Conservation (phyloP, 2,113 vertebrate genomes). For the Gavialis gangeticus region DNA sequence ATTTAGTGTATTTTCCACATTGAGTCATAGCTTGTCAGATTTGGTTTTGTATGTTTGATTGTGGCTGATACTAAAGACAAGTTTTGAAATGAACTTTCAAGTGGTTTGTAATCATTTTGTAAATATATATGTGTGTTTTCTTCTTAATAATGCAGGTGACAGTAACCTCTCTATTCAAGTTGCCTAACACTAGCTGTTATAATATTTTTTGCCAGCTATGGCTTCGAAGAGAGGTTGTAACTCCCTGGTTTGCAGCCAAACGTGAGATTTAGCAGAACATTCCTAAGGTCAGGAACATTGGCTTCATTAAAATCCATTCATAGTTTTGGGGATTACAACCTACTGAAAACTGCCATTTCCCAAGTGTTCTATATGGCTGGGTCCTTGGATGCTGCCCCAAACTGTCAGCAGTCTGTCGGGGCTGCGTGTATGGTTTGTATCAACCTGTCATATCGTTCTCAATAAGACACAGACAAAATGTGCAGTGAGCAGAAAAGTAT, state of each 20-base stretch:
- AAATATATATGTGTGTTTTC: not conserved
- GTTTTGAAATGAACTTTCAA: conserved; percentile 9
- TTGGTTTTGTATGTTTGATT: conserved; percentile 11
- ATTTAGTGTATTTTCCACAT: not conserved
- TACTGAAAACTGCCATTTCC: not conserved
- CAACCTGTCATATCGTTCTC: not conserved
- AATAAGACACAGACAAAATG: not conserved
- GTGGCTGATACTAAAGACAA: not conserved
- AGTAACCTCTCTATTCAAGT: not conserved
- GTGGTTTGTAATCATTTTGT: not conserved
- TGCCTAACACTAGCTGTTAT: not conserved
- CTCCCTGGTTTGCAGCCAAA: not conserved
- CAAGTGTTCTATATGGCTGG: not conserved
- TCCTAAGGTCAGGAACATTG: not conserved
- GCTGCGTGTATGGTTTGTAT: not conserved
- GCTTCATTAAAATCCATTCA: not conserved
- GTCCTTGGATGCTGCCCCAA: not conserved
- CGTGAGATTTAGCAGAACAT: not conserved
- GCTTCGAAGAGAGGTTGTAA: not conserved
- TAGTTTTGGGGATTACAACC: not conserved
- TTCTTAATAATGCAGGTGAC: not conserved
- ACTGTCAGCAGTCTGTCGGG: not conserved
- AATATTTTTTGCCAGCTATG: not conserved
- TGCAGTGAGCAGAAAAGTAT: no score
- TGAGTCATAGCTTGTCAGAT: not conserved